Evolutionary conservation across 2,113 vertebrate species (phyloP).

Genomic region (Hypanus sabinus): DNA sequence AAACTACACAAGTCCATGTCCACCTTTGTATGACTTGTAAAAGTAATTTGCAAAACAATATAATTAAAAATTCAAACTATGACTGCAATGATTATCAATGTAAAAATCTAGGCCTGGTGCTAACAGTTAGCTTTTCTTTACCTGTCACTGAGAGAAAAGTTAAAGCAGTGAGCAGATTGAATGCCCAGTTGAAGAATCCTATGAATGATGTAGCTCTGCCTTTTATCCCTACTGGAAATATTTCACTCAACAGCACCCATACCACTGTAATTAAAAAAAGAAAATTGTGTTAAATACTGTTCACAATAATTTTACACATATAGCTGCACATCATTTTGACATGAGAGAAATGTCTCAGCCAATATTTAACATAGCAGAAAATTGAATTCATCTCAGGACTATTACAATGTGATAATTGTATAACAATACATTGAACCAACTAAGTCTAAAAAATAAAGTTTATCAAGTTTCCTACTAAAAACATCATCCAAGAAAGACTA

Average conservation of each 20-base stretch:
- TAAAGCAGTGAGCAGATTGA: slow-evolving; percentile 89
- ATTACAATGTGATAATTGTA: background rate
- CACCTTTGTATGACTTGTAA: background rate
- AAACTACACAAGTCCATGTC: background rate
- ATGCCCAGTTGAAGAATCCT: slow-evolving; percentile 86
- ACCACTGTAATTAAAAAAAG: slow-evolving; percentile 66
- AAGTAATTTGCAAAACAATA: background rate
- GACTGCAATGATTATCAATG: background rate
- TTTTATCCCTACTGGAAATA: slow-evolving; percentile 84
- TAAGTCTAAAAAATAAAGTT: background rate
- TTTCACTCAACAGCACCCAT: slow-evolving; percentile 86
- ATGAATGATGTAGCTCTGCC: slow-evolving; percentile 84
- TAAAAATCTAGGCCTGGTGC: background rate
- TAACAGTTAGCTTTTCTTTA: slow-evolving; percentile 50
- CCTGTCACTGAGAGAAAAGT: slow-evolving; percentile 87
- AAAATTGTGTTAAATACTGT: slow-evolving; percentile 39
- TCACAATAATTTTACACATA: background rate
- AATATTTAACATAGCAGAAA: too few relatives aligned
- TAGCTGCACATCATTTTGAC: background rate
- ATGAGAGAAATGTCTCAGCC: background rate
- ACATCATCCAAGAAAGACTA: background rate
- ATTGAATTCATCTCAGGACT: background rate
- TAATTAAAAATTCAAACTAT: background rate
- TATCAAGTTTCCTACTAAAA: background rate
- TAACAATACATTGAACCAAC: background rate